Evolutionary conservation across 2,888 invertebrate species (phyloP), one percentile per base, ranked within the genome.

Genomic region (Oscheius sp.): DNA sequence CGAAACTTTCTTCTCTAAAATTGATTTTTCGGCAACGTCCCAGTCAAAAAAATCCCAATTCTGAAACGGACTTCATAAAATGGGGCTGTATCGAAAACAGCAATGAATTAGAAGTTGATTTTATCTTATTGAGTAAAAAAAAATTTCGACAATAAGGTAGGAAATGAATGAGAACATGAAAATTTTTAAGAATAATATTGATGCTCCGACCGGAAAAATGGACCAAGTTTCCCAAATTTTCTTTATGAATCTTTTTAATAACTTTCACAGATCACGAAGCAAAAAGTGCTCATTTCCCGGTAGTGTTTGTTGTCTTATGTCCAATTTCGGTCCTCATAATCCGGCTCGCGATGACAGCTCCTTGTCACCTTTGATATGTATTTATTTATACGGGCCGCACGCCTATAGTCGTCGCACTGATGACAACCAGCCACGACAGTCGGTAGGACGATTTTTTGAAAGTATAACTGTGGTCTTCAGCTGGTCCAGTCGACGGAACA

Each of bases 301-400:
- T 54, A 33, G 33, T 54, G 33, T 32, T 54, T 33, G 54, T 59
- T 44, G 57, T 41, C 41, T n/a, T 22, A 17, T 9, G 36, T 22
- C 59, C 44, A 26, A 26, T 5, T n/a, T 44, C 44, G 22, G 59
- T n/a, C 9, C 20, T n/a, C 36, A 12, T 20, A 33, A 33, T 54
- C 54, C 54, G 54, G 59, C 26, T 20, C 44, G 12, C 59, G 41
- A 24, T 59, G 59, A 59, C 59, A 59, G 59, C 59, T 59, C 44
- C 59, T 59, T 59, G 59, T 59, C 59, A 59, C 59, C 59, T 59
- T 26, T 26, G 26, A 26, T 41, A 59, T 44, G 44, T 59, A 59
- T 59, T 59, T 59, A 59, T 59, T 59, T 59, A 59, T 59, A 44
- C 59, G 59, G 54, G 54, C 20, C 59, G 59, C 59, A 59, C 59